Conservation (phyloP, 2,797 vertebrate genomes). For the Catostomus latipinnis region DNA sequence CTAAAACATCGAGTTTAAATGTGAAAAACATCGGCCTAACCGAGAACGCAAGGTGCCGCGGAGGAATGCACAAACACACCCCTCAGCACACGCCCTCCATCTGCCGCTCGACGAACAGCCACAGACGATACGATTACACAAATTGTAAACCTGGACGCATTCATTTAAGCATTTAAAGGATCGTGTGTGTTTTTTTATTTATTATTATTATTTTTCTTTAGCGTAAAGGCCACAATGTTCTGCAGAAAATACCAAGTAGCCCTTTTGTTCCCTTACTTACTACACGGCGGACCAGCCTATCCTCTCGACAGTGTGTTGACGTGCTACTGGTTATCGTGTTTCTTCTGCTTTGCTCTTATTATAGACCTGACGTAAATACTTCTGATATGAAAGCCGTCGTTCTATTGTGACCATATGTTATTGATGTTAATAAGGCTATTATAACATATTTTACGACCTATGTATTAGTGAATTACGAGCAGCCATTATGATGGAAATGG, state of each 20-base stretch:
- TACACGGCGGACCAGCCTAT: background rate
- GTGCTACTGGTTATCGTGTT: background rate
- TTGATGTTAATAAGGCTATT: background rate
- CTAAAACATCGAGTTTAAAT: conserved; percentile 12
- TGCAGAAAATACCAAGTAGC: background rate
- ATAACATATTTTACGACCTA: conserved; percentile 6
- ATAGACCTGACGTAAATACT: conserved; percentile 29
- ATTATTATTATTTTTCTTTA: background rate
- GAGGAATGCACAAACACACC: conserved; percentile 77
- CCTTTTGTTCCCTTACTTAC: conserved; percentile 18
- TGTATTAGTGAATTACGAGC: conserved; percentile 1
- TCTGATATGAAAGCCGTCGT: background rate
- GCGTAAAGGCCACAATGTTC: background rate
- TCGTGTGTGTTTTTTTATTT: no score
- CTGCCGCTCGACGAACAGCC: conserved; percentile 57
- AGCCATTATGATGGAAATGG: background rate
- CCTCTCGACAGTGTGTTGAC: background rate
- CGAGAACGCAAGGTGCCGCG: conserved; percentile 73
- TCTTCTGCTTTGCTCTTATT: conserved; percentile 15
- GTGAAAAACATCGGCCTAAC: conserved; percentile 39
- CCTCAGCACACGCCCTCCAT: conserved; percentile 72
- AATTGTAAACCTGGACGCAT: background rate
- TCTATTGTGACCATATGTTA: background rate
- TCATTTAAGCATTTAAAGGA: no score
- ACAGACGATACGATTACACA: background rate